phyloP scores from a whole-genome alignment of 2,888 invertebrate genomes.

The Melieria crassipennis region DNA sequence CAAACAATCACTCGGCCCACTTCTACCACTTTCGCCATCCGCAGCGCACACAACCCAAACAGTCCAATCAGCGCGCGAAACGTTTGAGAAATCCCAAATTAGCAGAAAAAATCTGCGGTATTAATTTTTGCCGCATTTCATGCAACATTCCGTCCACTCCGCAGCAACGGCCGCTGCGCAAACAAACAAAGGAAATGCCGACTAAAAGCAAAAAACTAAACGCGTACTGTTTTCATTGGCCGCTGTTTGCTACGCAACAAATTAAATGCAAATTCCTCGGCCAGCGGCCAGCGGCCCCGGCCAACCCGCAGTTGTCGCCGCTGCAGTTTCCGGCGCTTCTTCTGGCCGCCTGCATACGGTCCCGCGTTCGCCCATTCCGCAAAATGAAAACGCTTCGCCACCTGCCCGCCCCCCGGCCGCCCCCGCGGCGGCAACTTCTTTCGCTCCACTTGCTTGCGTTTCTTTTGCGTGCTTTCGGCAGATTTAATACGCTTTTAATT shows the following conservation, averaged over 20 bases:
- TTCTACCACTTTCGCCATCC: no score
- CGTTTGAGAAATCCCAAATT: conserved; percentile 11
- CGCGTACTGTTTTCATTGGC: no score
- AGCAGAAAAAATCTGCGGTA: conserved; percentile 33
- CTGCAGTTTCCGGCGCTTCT: background rate
- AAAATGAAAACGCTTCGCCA: background rate
- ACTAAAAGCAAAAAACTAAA: conserved; percentile 20
- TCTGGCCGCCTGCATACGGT: background rate
- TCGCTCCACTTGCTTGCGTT: background rate
- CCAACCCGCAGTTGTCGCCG: background rate
- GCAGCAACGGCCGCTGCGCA: conserved; percentile 11
- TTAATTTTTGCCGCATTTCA: conserved; percentile 42
- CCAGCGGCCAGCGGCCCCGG: background rate
- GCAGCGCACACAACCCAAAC: background rate
- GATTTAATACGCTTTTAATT: conserved; percentile 55
- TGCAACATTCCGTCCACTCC: conserved; percentile 43
- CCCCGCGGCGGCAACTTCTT: background rate
- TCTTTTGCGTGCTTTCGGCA: background rate
- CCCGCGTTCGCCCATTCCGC: background rate
- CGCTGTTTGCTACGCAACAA: conserved; percentile 27
- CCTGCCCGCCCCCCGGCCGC: background rate
- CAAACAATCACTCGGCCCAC: background rate
- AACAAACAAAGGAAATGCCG: conserved; percentile 11
- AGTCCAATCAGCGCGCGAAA: background rate
- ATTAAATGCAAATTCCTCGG: conserved; percentile 41